Evolutionary conservation across 2,888 invertebrate species (phyloP), one percentile per base, ranked within the genome.

Genomic region (Rutpela maculata): DNA sequence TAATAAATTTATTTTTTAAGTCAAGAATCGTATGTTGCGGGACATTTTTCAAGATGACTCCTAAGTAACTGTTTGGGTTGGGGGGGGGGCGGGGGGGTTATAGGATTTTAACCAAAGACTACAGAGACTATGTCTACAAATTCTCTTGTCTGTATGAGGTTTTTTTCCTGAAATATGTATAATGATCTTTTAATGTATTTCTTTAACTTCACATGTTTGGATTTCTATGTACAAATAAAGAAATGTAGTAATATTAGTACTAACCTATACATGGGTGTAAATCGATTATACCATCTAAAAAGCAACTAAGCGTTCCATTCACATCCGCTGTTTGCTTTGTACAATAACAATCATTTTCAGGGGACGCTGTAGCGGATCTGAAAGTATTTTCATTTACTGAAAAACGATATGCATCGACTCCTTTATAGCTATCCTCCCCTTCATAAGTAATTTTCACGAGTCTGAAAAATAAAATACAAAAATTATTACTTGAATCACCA

Each of bases 321-420:
- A 92, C 88, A 55, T 93, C 92, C 0, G 84, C 81, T n/a, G 93
- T 91, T 62, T 89, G 87, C 81, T 93, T 92, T 0, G 92, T 88
- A 82, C 95, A 95, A 88, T 92, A 95, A 85, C 95, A 95, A 67
- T 92, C 91, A 65, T 94, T 93, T n/a, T 92, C 89, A 80, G 90
- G 88, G 81, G 90, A 89, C 4, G 89, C 87, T 0, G 90, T 90
- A 12, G 91, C 90, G 74, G 94, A 92, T 84, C 91, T 91, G 26
- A 95, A 88, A 78, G 93, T 91, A 88, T 92, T 92, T 70, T 92
- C 91, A 59, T 92, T 91, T 0, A 92, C 91, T 0, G 91, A 88
- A 86, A 91, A 95, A 57, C 92, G 91, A 60, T 90, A 90, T 0
- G 91, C 92, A 0, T 91, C 91, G 19, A 95, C 92, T 0, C 92